Percentiles rank a stretch among this genome's conserved stretches.
phyloP scores from a whole-genome alignment of 2,797 vertebrate genomes.

The Pangasius sanitwongsei region DNA sequence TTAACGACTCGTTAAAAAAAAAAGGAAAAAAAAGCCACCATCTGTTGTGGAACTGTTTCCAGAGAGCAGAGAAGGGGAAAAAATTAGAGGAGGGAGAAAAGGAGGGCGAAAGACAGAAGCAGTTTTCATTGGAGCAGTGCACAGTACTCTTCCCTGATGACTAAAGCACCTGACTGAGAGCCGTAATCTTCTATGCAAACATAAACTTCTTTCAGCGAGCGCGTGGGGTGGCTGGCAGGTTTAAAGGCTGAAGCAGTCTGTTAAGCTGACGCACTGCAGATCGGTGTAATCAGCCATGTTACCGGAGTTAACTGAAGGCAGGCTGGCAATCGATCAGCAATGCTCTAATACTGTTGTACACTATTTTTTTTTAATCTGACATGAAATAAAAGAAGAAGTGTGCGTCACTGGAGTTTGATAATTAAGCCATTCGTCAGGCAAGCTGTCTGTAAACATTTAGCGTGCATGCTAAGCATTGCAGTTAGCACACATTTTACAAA shows the following conservation, averaged over 20 bases:
- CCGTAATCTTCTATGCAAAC: constrained; percentile 63
- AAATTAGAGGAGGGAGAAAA: constrained; percentile 8
- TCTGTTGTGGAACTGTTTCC: constrained; percentile 74
- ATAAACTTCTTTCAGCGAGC: constrained; percentile 50
- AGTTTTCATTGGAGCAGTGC: constrained; percentile 57
- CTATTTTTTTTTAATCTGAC: neutral
- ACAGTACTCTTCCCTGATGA: constrained; percentile 30
- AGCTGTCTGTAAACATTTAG: no score
- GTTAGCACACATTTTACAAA: neutral
- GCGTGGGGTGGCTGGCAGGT: constrained; percentile 33
- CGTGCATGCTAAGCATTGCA: neutral
- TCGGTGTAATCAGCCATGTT: constrained; percentile 61
- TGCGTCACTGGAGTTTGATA: neutral
- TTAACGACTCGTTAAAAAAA: constrained; percentile 76
- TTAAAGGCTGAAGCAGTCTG: constrained; percentile 55
- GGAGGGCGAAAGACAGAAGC: constrained; percentile 30
- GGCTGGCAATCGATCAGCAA: constrained; percentile 65
- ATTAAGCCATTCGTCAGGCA: neutral
- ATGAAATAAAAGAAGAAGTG: neutral
- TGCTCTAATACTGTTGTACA: constrained; percentile 50
- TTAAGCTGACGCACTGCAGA: constrained; percentile 55
- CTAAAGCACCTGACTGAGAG: constrained; percentile 55
- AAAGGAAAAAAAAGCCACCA: constrained; percentile 75
- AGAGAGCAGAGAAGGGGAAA: constrained; percentile 49
- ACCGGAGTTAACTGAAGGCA: constrained; percentile 67